Conservation (phyloP, 2,113 vertebrate species). For the Myiagra hebetior region DNA sequence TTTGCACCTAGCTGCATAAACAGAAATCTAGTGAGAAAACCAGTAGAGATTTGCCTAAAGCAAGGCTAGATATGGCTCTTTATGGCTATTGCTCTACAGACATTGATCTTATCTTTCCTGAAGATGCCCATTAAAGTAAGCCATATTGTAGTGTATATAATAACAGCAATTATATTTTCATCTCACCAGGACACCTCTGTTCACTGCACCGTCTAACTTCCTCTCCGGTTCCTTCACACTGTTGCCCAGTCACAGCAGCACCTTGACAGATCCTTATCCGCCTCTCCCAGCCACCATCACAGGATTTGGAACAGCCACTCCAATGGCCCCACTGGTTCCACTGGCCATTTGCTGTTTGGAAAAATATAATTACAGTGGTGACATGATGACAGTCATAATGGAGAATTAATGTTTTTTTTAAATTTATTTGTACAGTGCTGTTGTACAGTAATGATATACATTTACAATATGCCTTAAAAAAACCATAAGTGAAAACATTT, state of each 20-base stretch:
- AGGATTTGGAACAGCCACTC: conserved; percentile 97
- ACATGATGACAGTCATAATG: not conserved
- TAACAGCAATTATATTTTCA: not conserved
- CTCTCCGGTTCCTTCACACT: conserved; percentile 89
- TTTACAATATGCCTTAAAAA: not conserved
- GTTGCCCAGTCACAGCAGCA: conserved; percentile 83
- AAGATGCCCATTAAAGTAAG: not conserved
- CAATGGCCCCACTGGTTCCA: conserved; percentile 98
- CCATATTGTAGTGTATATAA: not conserved
- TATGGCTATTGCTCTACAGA: not conserved
- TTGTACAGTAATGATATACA: not conserved
- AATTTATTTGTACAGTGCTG: not conserved
- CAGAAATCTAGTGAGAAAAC: not conserved
- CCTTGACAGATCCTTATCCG: conserved; percentile 91
- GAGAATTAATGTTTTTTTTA: not conserved
- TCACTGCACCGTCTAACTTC: conserved; percentile 94
- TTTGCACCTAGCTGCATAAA: not conserved
- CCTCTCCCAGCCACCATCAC: conserved; percentile 94
- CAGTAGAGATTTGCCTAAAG: not conserved
- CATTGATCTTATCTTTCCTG: not conserved
- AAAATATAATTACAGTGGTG: not conserved
- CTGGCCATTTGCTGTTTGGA: conserved; percentile 90
- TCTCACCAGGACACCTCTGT: conserved; percentile 94
- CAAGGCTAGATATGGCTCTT: not conserved
- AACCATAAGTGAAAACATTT: not conserved